Conservation (phyloP, 2,113 vertebrate genomes). For the Microtus richardsoni region DNA sequence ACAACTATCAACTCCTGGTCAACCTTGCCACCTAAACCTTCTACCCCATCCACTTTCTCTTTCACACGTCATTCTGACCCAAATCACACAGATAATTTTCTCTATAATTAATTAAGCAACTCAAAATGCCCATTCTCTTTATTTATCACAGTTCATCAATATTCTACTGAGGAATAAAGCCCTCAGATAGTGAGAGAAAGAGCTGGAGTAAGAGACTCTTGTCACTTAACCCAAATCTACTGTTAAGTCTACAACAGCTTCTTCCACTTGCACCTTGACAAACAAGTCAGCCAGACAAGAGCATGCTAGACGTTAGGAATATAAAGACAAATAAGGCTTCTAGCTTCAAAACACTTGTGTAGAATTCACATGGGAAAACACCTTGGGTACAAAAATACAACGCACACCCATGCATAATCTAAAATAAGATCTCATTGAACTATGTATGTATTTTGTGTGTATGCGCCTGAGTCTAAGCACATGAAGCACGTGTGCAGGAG, state of each 20-base stretch:
- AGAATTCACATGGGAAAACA: neutral
- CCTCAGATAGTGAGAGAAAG: neutral
- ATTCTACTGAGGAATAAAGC: neutral
- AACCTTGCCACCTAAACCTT: neutral
- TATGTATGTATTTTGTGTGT: neutral
- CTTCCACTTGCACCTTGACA: neutral
- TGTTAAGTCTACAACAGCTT: neutral
- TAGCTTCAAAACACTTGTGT: neutral
- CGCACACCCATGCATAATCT: neutral
- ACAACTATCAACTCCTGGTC: neutral
- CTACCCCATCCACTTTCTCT: neutral
- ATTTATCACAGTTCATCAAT: constrained; percentile 14
- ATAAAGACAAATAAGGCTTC: neutral
- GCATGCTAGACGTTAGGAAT: neutral
- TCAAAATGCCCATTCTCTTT: neutral
- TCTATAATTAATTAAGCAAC: neutral
- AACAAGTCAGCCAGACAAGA: neutral
- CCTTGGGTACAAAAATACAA: neutral
- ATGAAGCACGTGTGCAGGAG: neutral
- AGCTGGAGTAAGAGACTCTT: neutral
- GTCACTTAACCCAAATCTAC: neutral
- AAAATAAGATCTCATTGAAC: neutral
- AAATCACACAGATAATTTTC: constrained; percentile 14
- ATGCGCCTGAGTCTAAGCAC: no score
- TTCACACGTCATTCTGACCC: neutral